phyloP scores from a whole-genome alignment of 2,113 vertebrate genomes.

The Prunella fulvescens region DNA sequence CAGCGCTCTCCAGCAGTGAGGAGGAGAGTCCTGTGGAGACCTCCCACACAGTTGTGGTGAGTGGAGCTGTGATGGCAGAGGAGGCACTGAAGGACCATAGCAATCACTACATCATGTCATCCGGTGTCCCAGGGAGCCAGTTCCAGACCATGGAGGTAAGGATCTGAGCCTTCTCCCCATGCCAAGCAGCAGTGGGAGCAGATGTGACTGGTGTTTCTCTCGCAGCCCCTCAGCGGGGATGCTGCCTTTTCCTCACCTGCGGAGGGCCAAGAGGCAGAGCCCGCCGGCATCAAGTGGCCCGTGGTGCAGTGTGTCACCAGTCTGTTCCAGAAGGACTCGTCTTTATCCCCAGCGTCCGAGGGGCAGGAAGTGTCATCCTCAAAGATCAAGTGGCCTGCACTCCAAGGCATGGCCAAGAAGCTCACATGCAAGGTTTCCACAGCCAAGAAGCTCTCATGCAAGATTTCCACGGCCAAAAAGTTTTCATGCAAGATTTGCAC shows the following conservation, averaged over 20 bases:
- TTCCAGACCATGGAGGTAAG: conserved; percentile 86
- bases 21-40: conserved; percentile 30
- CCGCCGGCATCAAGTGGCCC: conserved; percentile 60
- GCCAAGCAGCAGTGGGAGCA: not conserved
- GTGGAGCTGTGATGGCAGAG: conserved; percentile 68
- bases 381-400: conserved; percentile 30
- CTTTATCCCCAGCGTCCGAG: conserved; percentile 39
- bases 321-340: conserved; percentile 21
- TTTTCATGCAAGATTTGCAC: conserved; percentile 96
- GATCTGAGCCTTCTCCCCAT: not conserved
- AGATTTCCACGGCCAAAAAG: conserved; percentile 78
- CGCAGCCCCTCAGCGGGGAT: conserved; percentile 77
- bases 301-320: conserved; percentile 66
- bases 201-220: not conserved
- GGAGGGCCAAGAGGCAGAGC: conserved; percentile 50
- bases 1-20: conserved; percentile 19
- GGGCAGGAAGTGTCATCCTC: conserved; percentile 31
- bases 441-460: conserved; percentile 45
- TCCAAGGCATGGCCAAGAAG: conserved; percentile 59
- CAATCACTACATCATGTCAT: conserved; percentile 82
- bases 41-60: conserved; percentile 74
- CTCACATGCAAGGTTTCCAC: conserved; percentile 36
- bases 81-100: conserved; percentile 75
- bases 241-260: conserved; percentile 74
- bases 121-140: conserved; percentile 71